Base-by-base conservation (phyloP, 35 echinoderm and acorn worm species). In the Anneissia japonica region DNA sequence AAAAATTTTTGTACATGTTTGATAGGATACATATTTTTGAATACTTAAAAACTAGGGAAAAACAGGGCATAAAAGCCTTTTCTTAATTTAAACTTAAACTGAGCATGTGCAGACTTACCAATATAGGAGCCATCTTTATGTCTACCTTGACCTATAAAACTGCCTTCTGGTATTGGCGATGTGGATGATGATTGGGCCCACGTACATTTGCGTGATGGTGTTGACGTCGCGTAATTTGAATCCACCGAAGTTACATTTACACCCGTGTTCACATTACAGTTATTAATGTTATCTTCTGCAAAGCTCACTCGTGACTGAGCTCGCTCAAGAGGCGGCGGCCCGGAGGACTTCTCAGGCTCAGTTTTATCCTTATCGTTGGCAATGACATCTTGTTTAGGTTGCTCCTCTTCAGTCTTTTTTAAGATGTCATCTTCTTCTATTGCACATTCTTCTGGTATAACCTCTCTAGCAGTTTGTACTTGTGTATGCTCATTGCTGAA, bases 111-210 rank as follows among this genome's bases (percentile, higher is more conserved):
- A 3, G 19, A 75, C 96, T 89, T 56, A 99, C 96, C 92, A 76
- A 99, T 81, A 39, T 75, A 82, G 29, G 87, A 91, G 31, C 96
- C 96, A 89, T 99, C 96, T 82, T 81, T 89, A 76, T 97, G 94
- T 80, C 73, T 91, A 14, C 86, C 91, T 46, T 93, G 83, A 13
- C 94, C 94, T 30, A 77, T 81, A 77, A 89, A 99, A 35, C 96
- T 91, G 31, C 96, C 96, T 55, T 99, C 96, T 32, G 96, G 96
- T 83, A 99, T 87, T 0, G 91, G 32, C 36, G 76, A 81, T 13
- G 51, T 64, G 1, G 26, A 2, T 30, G 79, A 82, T 13, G 95
- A 98, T 36, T 86, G 46, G 43, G 90, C 91, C 38, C 89, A n/a
- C 21, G 85, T 79, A 23, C 89, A 12, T 36, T 97, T 97, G 36